Percentiles rank a stretch among this genome's conserved stretches.
Conservation (phyloP, 2,113 vertebrate genomes). For the Rostratula benghalensis region DNA sequence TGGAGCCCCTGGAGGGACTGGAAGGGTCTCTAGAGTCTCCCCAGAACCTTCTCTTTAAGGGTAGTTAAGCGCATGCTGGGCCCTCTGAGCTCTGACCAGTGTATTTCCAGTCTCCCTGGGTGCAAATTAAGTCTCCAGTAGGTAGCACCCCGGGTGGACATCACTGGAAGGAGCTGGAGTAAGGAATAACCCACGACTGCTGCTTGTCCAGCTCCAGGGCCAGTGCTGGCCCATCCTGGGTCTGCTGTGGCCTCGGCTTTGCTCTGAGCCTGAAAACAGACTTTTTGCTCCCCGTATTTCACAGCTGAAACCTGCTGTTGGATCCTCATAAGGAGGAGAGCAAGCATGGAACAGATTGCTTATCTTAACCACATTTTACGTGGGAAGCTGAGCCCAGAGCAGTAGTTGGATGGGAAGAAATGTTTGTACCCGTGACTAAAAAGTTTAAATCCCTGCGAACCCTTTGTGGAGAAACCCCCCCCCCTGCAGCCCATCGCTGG, state of each 20-base stretch:
- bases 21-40: too few species aligned
- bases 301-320: not conserved
- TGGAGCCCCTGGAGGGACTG: too few species aligned
- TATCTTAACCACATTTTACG: not conserved
- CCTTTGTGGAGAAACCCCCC: not conserved
- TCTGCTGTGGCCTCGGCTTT: not conserved
- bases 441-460: not conserved
- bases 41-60: too few species aligned
- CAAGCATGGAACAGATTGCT: not conserved
- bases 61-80: too few species aligned
- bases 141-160: fast-evolving
- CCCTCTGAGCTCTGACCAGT: not conserved
- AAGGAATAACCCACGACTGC: not conserved
- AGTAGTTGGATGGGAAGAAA: not conserved
- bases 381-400: not conserved
- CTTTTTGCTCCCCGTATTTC: not conserved
- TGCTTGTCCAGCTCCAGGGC: not conserved
- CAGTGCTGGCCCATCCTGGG: not conserved
- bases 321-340: not conserved
- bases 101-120: not conserved
- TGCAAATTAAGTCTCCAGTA: not conserved
- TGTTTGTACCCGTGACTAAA: not conserved
- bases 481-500: not conserved
- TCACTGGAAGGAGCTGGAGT: not conserved
- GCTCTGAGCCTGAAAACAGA: not conserved